Evolutionary conservation across 2,797 vertebrate genomes (phyloP).

Genomic region (Tenualosa thibaudeaui): DNA sequence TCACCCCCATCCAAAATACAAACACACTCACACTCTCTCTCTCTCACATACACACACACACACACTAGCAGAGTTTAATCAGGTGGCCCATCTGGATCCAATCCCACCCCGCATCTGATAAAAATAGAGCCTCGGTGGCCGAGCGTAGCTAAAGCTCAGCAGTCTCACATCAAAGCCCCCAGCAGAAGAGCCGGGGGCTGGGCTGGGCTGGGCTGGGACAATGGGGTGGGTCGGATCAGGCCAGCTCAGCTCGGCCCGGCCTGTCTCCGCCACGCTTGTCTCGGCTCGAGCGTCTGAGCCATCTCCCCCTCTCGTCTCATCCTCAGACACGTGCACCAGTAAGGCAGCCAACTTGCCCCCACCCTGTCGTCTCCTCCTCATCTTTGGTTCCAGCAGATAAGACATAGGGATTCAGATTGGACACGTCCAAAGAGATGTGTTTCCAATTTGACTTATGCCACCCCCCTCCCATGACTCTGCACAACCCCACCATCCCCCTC

Average conservation of each 20-base stretch:
- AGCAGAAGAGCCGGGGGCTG: not conserved
- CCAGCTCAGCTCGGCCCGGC: not conserved
- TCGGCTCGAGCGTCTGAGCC: not conserved
- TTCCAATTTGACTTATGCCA: conserved; percentile 82
- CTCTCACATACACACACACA: conserved; percentile 9
- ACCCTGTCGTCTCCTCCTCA: conserved; percentile 50
- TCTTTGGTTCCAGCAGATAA: conserved; percentile 69
- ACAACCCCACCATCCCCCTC: not conserved
- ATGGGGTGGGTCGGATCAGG: not conserved
- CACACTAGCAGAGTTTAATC: conserved; percentile 31
- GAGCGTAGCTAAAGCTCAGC: conserved; percentile 52
- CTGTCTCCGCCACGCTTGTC: conserved; percentile 2
- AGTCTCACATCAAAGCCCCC: conserved; percentile 56
- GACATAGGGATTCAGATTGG: conserved; percentile 74
- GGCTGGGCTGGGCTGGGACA: not conserved
- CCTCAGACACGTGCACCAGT: not conserved
- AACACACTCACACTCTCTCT: conserved; percentile 5
- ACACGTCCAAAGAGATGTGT: conserved; percentile 78
- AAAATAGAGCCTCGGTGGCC: conserved; percentile 64
- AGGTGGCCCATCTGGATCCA: conserved; percentile 71
- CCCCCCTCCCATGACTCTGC: conserved; percentile 42
- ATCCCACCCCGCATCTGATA: conserved; percentile 66
- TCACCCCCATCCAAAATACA: not conserved
- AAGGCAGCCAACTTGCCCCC: conserved; percentile 23
- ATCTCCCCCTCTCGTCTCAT: not conserved